Base-by-base conservation (phyloP, 2,797 vertebrate genomes). In the Ptychobarbus kaznakovi region DNA sequence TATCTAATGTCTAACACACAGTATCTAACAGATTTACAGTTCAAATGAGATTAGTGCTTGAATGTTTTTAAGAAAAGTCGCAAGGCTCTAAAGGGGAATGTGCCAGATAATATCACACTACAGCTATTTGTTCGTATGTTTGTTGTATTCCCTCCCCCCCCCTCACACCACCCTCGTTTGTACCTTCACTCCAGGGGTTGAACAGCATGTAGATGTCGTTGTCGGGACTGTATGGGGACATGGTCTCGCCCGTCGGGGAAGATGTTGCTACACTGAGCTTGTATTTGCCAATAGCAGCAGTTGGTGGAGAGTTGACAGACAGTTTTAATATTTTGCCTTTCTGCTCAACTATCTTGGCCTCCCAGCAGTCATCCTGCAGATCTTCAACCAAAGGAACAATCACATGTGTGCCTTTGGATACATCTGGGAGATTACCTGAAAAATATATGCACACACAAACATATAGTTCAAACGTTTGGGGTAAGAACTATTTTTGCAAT, bases 111-210 rank as follows among this genome's bases (percentile, higher is more conserved):
- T 0, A 32, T 74, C 44, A 49, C 44, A 20, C 44, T 9, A 46
- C 70, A 42, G 3, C 68, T 12, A 3, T 18, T 49, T 18, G 11
- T 72, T 16, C 0, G 0, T 2, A 25, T 4, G 6, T 53, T 3
- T 12, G 15, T 35, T 18, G 22, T 28, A 15, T 75, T 56, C 16
- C 6, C 58, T 66, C 12, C 32, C 3, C 32, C 32, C 40, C 40
- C 28, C 35, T 53, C 28, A 28, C 51, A 32, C 63, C 75, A 1
- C 44, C 46, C 38, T 70, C 18, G 22, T 49, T 11, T 12, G 93
- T 88, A 98, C 97, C 95, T 88, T 94, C 86, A 89, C 96, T 97
- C 97, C 97, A 98, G 69, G 97, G 95, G 89, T 98, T 98, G 91
- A 97, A 97, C 87, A 98, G 91, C 83, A 98, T 85, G 90, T 95